Percentiles rank a stretch among this genome's conserved stretches.
These are phyloP conservation scores for Poeciliopsis paucimaculata DNA, from an alignment of 2,797 vertebrate species.

Conservation along the genomic window DNA sequence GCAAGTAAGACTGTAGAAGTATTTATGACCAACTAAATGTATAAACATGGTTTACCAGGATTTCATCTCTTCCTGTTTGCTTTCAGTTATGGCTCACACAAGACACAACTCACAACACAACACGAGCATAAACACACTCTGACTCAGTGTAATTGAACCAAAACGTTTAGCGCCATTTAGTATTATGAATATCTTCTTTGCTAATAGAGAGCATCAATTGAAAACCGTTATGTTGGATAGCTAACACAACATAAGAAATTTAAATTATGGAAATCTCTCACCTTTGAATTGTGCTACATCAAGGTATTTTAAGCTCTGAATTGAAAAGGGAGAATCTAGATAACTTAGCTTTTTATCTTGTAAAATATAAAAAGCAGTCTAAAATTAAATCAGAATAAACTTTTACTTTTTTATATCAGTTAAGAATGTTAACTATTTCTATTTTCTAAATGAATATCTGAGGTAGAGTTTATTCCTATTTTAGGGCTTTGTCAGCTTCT, in stretches of 20 bases:
- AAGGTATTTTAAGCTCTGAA: not conserved
- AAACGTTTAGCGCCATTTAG: not conserved
- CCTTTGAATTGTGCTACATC: not conserved
- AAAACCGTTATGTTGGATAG: not conserved
- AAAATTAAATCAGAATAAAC: not conserved
- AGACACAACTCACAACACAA: not conserved
- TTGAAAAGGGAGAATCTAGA: not conserved
- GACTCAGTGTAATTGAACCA: not conserved
- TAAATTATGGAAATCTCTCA: not conserved
- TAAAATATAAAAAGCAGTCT: not conserved
- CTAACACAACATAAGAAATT: not conserved
- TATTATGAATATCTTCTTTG: not conserved
- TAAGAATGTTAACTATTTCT: not conserved
- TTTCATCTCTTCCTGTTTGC: not conserved
- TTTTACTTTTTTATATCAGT: not conserved
- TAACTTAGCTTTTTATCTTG: not conserved
- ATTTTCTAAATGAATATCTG: not conserved
- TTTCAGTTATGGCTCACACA: not conserved
- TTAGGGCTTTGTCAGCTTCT: not conserved
- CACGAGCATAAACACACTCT: not conserved
- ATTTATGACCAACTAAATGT: conserved; percentile 7
- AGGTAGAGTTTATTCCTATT: not conserved
- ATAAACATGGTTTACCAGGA: conserved; percentile 7
- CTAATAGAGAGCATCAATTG: not conserved
- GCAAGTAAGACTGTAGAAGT: not conserved